A percentile compares a stretch with the other conserved stretches of the same genome.
These are phyloP conservation scores for Campylomormyrus tamandua DNA, from an alignment of 2,113 vertebrate species.

Conservation along the genomic window DNA sequence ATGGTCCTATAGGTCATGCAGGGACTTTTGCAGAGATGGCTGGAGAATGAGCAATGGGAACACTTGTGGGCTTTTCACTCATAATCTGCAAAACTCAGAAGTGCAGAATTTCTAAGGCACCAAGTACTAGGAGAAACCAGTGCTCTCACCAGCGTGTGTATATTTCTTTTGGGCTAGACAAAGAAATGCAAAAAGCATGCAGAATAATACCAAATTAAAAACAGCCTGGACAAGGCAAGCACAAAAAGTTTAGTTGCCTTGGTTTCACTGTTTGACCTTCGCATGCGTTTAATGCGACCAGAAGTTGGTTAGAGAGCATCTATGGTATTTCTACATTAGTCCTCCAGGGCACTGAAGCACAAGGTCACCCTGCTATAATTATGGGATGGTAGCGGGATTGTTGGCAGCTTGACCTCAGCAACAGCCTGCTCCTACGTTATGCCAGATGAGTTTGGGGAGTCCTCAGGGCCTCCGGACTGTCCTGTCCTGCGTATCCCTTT, in stretches of 20 bases:
- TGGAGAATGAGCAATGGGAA: background rate
- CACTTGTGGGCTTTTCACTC: background rate
- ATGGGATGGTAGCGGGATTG: constrained; percentile 12
- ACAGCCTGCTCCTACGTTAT: background rate
- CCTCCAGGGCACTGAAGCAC: constrained; percentile 23
- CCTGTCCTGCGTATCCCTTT: constrained; percentile 7
- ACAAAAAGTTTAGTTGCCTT: background rate
- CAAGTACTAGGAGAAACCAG: background rate
- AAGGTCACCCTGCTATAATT: constrained; percentile 37
- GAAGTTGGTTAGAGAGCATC: background rate
- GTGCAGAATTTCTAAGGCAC: background rate
- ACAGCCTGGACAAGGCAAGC: background rate
- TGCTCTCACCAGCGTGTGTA: background rate
- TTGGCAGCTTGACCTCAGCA: background rate
- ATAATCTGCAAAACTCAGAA: background rate
- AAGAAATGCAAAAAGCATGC: too few relatives aligned
- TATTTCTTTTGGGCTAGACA: background rate
- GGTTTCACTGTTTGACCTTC: background rate
- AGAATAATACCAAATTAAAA: background rate
- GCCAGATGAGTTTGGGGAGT: background rate
- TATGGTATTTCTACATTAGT: background rate
- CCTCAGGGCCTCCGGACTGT: constrained; percentile 35
- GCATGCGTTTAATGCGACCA: background rate
- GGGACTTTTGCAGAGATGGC: background rate
- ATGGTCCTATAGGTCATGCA: background rate